phyloP scores from a whole-genome alignment of 2,797 vertebrate species.

The Rhinophrynus dorsalis region DNA sequence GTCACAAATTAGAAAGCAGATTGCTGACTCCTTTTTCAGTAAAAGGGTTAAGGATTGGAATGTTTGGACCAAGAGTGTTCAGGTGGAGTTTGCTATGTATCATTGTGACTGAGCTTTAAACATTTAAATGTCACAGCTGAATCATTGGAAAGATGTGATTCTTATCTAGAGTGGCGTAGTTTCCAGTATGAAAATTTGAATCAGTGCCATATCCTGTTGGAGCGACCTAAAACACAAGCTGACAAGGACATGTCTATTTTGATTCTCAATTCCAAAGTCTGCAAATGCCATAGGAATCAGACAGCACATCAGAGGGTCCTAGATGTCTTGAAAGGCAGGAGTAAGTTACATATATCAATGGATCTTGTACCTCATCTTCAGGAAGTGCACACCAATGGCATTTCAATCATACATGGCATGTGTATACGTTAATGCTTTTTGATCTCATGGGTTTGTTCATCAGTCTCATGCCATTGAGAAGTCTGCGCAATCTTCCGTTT shows the following conservation, averaged over 20 bases:
- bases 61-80: conserved; percentile 19
- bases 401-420: conserved; percentile 74
- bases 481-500: background rate
- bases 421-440: conserved; percentile 73
- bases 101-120: conserved; percentile 69
- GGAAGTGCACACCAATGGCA: conserved; percentile 69
- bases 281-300: conserved; percentile 62
- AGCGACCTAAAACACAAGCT: conserved; percentile 61
- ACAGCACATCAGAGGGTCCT: conserved; percentile 64
- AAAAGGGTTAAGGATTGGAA: background rate
- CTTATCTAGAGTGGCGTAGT: conserved; percentile 67
- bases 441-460: conserved; percentile 71
- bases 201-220: conserved; percentile 72
- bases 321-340: conserved; percentile 60
- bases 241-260: conserved; percentile 71
- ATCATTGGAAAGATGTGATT: conserved; percentile 63
- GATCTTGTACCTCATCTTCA: conserved; percentile 58
- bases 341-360: conserved; percentile 66
- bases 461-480: conserved; percentile 67
- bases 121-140: conserved; percentile 65
- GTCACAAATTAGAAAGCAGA: too few relatives aligned
- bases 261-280: conserved; percentile 64
- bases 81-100: conserved; percentile 65
- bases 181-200: conserved; percentile 69
- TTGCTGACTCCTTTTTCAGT: too few relatives aligned